Percentiles rank a stretch among this genome's conserved stretches.
Conservation (phyloP, 1,140 invertebrate species). For the Maniola jurtina region DNA sequence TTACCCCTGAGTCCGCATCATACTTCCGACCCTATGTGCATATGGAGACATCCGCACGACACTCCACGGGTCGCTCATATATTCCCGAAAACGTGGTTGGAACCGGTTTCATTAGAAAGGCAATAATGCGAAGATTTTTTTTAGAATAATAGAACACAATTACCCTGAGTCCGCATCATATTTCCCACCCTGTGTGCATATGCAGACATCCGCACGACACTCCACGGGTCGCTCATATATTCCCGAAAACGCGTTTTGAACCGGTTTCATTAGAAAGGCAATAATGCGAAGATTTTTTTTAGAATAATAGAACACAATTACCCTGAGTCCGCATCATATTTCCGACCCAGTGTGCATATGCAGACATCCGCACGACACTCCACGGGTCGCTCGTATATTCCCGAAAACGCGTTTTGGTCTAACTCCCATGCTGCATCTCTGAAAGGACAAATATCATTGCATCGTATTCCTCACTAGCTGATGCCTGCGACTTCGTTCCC, state of each 20-base stretch:
- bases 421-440: constrained; percentile 85
- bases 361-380: constrained; percentile 50
- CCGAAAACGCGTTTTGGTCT: constrained; percentile 81
- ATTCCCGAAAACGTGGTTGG: constrained; percentile 80
- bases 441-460: constrained; percentile 24
- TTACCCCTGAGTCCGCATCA: constrained; percentile 48
- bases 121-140: too few species aligned
- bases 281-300: too few species aligned
- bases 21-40: constrained; percentile 49
- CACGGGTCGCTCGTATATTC: constrained; percentile 61
- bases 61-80: constrained; percentile 53
- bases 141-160: too few species aligned
- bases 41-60: constrained; percentile 44
- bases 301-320: constrained; percentile 20
- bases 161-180: constrained; percentile 48
- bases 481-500: too few species aligned
- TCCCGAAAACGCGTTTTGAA: constrained; percentile 80
- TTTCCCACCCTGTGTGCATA: constrained; percentile 45
- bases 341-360: constrained; percentile 46
- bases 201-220: constrained; percentile 50
- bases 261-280: too few species aligned
- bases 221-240: constrained; percentile 56
- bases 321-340: constrained; percentile 45
- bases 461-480: too few species aligned
- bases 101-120: too few species aligned